These are phyloP conservation scores for Ephialtes manifestator DNA, from an alignment of 2,888 invertebrate species.

Conservation along the genomic window DNA sequence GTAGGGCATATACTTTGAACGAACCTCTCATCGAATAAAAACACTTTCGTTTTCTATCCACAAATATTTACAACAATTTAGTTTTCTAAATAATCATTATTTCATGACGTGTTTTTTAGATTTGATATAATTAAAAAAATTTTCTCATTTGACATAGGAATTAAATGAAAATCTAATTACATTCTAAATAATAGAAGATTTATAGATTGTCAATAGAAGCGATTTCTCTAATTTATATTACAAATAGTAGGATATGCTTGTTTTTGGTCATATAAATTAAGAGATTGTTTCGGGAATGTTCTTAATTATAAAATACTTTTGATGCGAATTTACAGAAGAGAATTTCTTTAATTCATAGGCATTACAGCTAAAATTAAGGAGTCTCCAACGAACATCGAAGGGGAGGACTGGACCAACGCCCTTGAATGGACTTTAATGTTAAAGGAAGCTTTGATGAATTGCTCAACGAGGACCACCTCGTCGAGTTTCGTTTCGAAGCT, in stretches of 20 bases:
- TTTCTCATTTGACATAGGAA: too few species aligned
- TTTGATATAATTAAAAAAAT: too few species aligned
- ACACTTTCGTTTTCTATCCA: too few species aligned
- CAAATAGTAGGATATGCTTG: not conserved
- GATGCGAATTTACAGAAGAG: not conserved
- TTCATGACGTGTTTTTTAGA: too few species aligned
- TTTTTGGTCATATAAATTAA: not conserved
- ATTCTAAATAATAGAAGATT: too few species aligned
- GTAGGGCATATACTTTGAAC: too few species aligned
- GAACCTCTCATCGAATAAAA: too few species aligned
- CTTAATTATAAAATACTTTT: not conserved
- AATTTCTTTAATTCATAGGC: conserved; percentile 31
- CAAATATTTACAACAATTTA: too few species aligned
- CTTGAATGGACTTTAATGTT: conserved; percentile 55
- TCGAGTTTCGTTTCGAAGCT: conserved; percentile 32
- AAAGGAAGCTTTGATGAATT: conserved; percentile 60
- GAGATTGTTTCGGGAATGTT: not conserved
- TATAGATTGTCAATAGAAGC: too few species aligned
- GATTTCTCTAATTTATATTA: too few species aligned
- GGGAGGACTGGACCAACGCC: conserved; percentile 51
- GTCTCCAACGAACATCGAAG: conserved; percentile 56
- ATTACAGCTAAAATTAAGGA: conserved; percentile 49
- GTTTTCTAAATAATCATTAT: too few species aligned
- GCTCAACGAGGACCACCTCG: conserved; percentile 32
- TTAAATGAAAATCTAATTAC: too few species aligned